Percentiles rank a stretch among this genome's conserved stretches.
Evolutionary conservation across 2,888 invertebrate species (phyloP).

Genomic region (Hirtodrosophila trivittata): DNA sequence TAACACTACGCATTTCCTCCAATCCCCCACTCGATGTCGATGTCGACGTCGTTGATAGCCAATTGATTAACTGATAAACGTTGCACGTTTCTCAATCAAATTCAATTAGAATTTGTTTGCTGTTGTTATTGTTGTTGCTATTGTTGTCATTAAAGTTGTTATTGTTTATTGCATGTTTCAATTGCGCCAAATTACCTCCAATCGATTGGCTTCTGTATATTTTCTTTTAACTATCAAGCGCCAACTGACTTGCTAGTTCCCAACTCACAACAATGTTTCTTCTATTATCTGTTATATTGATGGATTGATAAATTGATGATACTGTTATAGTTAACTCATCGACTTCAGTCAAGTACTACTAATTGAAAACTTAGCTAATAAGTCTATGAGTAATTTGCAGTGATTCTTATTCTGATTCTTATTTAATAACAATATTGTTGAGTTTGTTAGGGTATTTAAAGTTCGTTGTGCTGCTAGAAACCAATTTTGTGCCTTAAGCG

Average conservation of each 20-base stretch:
- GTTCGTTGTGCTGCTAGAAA: background rate
- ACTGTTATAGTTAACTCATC: too few species aligned
- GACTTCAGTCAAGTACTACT: too few species aligned
- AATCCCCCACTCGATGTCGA: constrained; percentile 15
- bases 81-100: constrained; percentile 52
- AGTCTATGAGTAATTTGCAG: too few species aligned
- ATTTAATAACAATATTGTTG: too few species aligned
- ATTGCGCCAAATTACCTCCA: background rate
- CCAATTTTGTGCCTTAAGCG: too few species aligned
- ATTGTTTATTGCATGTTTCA: constrained; percentile 13
- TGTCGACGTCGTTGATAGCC: constrained; percentile 15
- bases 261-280: too few species aligned
- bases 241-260: too few species aligned
- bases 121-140: constrained; percentile 3
- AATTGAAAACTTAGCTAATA: too few species aligned
- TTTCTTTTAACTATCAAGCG: too few species aligned
- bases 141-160: constrained; percentile 14
- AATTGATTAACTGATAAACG: constrained; percentile 37
- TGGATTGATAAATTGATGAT: too few species aligned
- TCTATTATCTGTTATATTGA: too few species aligned
- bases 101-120: constrained; percentile 42
- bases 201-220: background rate
- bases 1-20: constrained; percentile 17
- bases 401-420: too few species aligned
- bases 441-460: constrained; percentile 1